These are phyloP conservation scores for Tachysurus vachellii DNA, from an alignment of 2,113 vertebrate genomes.

Conservation along the genomic window DNA sequence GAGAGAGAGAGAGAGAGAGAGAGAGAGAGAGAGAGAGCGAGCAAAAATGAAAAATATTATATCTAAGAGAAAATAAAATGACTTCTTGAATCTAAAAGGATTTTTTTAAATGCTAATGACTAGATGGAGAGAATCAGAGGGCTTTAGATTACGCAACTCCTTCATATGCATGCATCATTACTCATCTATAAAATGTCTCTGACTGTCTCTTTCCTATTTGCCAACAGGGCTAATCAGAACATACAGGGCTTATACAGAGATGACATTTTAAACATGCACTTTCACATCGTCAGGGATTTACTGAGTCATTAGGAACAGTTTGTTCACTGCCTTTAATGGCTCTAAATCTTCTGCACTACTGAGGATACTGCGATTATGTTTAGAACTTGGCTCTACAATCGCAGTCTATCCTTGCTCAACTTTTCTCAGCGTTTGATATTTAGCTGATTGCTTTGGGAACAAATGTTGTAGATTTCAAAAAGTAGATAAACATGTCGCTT, in stretches of 20 bases:
- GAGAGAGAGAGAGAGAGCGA: background rate
- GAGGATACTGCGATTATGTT: background rate
- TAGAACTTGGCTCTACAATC: background rate
- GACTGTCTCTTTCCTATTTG: constrained; percentile 10
- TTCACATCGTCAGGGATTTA: background rate
- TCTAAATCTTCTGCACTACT: background rate
- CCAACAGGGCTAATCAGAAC: constrained; percentile 13
- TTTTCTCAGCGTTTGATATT: background rate
- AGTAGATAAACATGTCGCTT: background rate
- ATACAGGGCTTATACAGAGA: constrained; percentile 9
- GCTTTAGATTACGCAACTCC: constrained; percentile 31
- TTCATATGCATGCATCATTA: constrained; percentile 38
- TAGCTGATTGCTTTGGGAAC: background rate
- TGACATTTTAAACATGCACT: background rate
- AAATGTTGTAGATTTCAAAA: background rate
- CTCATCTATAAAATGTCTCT: constrained; percentile 21
- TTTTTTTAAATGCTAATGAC: background rate
- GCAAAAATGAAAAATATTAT: background rate
- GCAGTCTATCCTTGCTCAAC: background rate
- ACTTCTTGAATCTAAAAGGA: background rate
- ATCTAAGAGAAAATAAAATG: background rate
- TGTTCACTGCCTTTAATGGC: background rate
- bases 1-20: background rate
- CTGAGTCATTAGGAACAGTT: constrained; percentile 13
- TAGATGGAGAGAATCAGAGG: background rate